Evolutionary conservation across 2,888 invertebrate species (phyloP).

Genomic region (Pachymerium ferrugineum): DNA sequence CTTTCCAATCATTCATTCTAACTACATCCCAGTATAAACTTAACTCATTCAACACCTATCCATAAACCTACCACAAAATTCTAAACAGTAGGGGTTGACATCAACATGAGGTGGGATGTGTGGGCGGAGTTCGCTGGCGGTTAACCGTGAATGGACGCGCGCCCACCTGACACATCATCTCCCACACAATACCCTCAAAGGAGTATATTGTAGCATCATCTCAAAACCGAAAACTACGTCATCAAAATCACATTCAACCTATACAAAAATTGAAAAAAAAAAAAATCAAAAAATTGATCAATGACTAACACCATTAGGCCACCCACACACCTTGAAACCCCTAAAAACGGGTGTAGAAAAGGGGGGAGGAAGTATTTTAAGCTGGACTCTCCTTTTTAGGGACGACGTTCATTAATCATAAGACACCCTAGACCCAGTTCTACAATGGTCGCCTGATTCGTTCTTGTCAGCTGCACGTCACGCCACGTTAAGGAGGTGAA

Average conservation of each 20-base stretch:
- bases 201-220: no score
- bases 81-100: background rate
- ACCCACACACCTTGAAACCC: background rate
- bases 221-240: no score
- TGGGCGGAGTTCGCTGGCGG: background rate
- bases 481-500: background rate
- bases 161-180: background rate
- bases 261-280: no score
- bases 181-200: no score
- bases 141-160: background rate
- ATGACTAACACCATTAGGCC: no score
- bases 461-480: background rate
- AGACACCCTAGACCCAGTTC: background rate
- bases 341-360: no score
- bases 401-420: background rate
- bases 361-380: background rate
- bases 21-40: no score
- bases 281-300: no score
- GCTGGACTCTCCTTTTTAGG: background rate
- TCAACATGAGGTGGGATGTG: background rate
- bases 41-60: background rate
- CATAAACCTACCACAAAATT: background rate
- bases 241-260: no score
- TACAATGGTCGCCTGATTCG: background rate
- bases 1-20: no score